Conservation (phyloP, 2,113 vertebrate species). For the Oenanthe melanoleuca region DNA sequence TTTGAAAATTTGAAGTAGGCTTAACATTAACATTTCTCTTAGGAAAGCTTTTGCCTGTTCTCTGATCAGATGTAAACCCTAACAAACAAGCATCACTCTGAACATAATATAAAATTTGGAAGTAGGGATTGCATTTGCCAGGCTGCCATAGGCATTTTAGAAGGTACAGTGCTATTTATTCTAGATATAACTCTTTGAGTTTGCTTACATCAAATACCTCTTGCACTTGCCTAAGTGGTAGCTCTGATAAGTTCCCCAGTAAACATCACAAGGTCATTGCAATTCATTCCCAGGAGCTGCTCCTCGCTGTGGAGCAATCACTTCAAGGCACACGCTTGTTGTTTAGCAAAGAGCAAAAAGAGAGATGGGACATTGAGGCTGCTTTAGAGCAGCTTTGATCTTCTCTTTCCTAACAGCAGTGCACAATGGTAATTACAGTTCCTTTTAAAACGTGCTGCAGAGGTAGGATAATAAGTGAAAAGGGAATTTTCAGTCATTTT, state of each 20-base stretch:
- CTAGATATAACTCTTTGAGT: background rate
- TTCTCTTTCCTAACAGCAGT: background rate
- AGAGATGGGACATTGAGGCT: background rate
- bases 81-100: background rate
- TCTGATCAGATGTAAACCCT: background rate
- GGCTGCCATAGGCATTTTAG: background rate
- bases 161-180: background rate
- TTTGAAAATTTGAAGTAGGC: background rate
- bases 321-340: background rate
- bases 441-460: constrained; percentile 4
- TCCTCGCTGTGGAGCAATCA: background rate
- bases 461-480: constrained; percentile 47
- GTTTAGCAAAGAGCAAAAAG: background rate
- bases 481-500: constrained; percentile 48
- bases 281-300: background rate
- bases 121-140: background rate
- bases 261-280: constrained; percentile 30
- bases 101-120: background rate
- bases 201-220: background rate
- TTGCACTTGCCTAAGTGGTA: background rate
- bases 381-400: constrained; percentile 20
- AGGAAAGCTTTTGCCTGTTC: background rate
- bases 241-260: background rate
- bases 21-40: background rate
- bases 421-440: constrained; percentile 11